phyloP scores from a whole-genome alignment of 2,888 invertebrate species.

The Drosophila bunnanda region DNA sequence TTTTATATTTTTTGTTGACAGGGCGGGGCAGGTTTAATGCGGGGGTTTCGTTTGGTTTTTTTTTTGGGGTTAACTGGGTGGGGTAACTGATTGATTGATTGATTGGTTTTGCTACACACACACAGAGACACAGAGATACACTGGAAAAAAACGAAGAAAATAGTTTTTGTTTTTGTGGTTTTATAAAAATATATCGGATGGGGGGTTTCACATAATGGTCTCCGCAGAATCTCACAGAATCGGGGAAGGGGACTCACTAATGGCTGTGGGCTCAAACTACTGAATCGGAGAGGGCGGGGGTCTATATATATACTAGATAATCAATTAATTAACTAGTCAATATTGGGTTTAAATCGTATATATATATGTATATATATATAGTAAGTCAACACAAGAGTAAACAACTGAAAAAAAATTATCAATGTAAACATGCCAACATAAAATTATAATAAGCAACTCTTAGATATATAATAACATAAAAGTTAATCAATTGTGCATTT shows the following conservation, averaged over 20 bases:
- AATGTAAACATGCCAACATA: neutral
- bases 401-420: neutral
- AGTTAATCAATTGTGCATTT: neutral
- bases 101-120: constrained; percentile 63
- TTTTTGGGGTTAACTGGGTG: constrained; percentile 45
- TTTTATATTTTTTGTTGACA: constrained; percentile 46
- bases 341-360: neutral
- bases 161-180: constrained; percentile 43
- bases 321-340: neutral
- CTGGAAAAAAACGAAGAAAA: constrained; percentile 78
- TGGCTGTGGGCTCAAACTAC: constrained; percentile 14
- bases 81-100: constrained; percentile 54
- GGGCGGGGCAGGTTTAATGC: constrained; percentile 43
- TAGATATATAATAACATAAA: neutral
- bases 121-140: constrained; percentile 80
- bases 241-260: neutral
- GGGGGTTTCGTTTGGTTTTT: constrained; percentile 5
- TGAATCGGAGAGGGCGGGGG: no score
- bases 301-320: neutral
- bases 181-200: constrained; percentile 58
- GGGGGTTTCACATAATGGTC: constrained; percentile 45
- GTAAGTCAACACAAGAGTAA: neutral
- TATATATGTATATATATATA: neutral
- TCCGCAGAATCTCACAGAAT: constrained; percentile 3
- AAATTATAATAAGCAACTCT: neutral